phyloP scores from a whole-genome alignment of 2,888 invertebrate species.

The Drosophila vallismaia region DNA sequence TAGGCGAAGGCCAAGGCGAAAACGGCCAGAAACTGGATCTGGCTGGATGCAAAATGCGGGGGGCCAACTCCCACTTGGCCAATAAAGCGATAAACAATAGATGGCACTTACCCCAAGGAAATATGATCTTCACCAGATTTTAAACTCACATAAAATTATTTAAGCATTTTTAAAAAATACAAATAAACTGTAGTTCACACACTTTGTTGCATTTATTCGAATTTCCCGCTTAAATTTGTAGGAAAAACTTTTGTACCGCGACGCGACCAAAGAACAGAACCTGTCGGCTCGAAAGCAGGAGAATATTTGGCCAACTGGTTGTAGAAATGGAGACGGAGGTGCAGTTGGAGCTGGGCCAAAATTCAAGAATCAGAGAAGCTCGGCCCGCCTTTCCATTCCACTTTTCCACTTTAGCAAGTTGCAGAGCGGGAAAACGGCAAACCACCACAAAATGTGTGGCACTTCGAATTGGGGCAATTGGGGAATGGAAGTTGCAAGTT shows the following conservation, averaged over 20 bases:
- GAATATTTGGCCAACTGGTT: constrained; percentile 64
- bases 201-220: not conserved
- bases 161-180: not conserved
- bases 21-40: constrained; percentile 40
- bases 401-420: constrained; percentile 65
- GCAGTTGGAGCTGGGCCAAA: constrained; percentile 2
- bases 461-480: constrained; percentile 39
- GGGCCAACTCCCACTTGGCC: constrained; percentile 4
- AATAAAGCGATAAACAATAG: not conserved
- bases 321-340: not conserved
- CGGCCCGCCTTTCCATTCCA: constrained; percentile 71
- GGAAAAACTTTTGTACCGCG: constrained; percentile 2
- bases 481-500: constrained; percentile 4
- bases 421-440: constrained; percentile 55
- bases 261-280: constrained; percentile 53
- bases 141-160: not conserved
- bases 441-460: constrained; percentile 30
- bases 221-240: not conserved
- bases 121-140: not conserved
- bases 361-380: constrained; percentile 24
- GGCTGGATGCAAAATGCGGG: constrained; percentile 11
- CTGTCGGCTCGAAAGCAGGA: constrained; percentile 68
- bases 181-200: constrained; percentile 2
- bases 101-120: constrained; percentile 5
- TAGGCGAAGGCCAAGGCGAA: constrained; percentile 68